Base-by-base conservation (phyloP, 2,797 vertebrate species). In the Psittacula echo region DNA sequence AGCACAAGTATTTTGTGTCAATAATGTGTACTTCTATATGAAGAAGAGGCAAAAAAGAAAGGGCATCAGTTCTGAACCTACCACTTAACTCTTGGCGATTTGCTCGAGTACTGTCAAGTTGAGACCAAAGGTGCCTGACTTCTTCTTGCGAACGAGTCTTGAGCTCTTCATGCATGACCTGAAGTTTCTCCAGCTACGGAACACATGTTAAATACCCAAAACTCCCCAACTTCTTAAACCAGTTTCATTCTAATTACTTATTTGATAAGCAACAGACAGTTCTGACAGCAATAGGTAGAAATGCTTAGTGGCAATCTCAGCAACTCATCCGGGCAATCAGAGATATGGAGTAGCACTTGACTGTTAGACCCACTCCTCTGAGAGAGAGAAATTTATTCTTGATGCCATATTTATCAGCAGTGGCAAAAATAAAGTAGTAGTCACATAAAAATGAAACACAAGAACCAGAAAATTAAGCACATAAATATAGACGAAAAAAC, bases 51-150 rank as follows among this genome's bases (percentile, higher is more conserved):
- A 68, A 68, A 64, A 89, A 51, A 5, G 7, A 9, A 39, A 65
- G 23, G 0, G 9, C 2, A 1, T 29, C 30, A 13, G 3, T 37
- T 76, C 6, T 50, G 87, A 67, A 58, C 97, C 87, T 96, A 99
- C 99, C 99, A 97, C 98, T 98, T 14, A 99, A 92, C 91, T 99
- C 99, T 47, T 98, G 98, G 7, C 98, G 98, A 96, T 97, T 98
- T 16, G 98, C 87, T 94, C 98, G 98, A 76, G 98, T 97, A 75
- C 95, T 98, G 62, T 98, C 98, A 29, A 99, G 96, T 95, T 99
- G 99, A 80, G 98, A 97, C 99, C 99, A 99, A 66, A 99, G 97
- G 44, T 98, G 97, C 68, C 95, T 80, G 41, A 98, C 96, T 97
- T 99, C 99, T 91, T 98, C 96, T 87, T 98, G 98, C 0, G 98